Conservation (phyloP, 2,888 invertebrate genomes). For the Gonocerus acuteangulatus region DNA sequence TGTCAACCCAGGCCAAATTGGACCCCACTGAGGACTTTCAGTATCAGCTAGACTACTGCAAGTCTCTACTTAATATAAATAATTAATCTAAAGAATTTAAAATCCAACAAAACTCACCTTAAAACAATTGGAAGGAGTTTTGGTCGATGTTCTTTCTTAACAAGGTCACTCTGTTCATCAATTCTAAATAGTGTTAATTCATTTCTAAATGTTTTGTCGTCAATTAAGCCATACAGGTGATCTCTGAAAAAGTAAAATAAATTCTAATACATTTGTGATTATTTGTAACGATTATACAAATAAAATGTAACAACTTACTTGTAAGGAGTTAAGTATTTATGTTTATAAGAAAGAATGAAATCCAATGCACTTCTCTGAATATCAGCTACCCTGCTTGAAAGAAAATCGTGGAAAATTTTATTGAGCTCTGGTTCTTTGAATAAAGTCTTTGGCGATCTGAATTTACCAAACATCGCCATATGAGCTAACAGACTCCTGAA, state of each 20-base stretch:
- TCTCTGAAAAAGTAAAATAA: conserved; percentile 47
- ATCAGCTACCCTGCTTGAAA: conserved; percentile 67
- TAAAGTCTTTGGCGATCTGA: conserved; percentile 72
- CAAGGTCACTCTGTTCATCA: conserved; percentile 58
- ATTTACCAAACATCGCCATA: conserved; percentile 67
- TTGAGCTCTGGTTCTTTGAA: conserved; percentile 67
- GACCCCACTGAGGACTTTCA: too few species aligned
- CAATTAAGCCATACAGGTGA: conserved; percentile 69
- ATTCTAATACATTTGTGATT: conserved; percentile 3
- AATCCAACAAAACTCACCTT: too few species aligned
- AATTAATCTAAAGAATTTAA: too few species aligned
- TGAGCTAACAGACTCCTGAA: conserved; percentile 54
- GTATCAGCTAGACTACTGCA: too few species aligned
- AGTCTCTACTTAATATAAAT: too few species aligned
- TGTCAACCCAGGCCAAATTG: too few species aligned
- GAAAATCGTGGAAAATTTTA: conserved; percentile 67
- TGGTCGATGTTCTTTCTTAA: conserved; percentile 66
- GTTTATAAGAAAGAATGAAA: conserved; percentile 79
- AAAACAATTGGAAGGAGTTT: conserved; percentile 68
- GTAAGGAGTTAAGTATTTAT: conserved; percentile 68
- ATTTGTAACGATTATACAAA: background rate
- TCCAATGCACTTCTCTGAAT: conserved; percentile 80
- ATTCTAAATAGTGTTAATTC: conserved; percentile 75
- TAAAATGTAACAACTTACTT: conserved; percentile 45
- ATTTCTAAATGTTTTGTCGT: conserved; percentile 80